Evolutionary conservation across 2,113 vertebrate genomes (phyloP).

Genomic region (Catagonus wagneri): DNA sequence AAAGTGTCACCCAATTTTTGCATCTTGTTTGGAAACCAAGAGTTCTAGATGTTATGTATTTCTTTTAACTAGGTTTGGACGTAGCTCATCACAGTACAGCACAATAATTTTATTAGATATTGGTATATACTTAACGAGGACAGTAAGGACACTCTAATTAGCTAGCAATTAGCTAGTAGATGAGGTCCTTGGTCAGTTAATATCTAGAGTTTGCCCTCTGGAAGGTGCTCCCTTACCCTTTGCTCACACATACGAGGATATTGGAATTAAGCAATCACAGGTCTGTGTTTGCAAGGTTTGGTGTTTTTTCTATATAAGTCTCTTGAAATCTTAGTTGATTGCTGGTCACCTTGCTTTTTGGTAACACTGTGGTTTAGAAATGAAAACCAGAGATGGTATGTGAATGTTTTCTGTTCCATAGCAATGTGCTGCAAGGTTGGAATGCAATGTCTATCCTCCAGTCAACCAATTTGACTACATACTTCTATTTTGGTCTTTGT

Average conservation of each 20-base stretch:
- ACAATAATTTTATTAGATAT: slow-evolving; percentile 27
- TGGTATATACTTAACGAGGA: neutral
- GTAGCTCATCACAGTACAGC: neutral
- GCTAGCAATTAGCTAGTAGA: neutral
- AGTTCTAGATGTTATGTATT: neutral
- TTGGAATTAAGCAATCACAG: neutral
- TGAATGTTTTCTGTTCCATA: slow-evolving; percentile 16
- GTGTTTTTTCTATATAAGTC: slow-evolving; percentile 7
- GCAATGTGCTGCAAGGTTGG: neutral
- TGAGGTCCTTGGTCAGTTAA: neutral
- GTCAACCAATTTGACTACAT: neutral
- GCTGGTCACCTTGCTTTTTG: neutral
- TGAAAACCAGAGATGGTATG: neutral
- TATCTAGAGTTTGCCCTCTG: slow-evolving; percentile 34
- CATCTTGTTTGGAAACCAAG: neutral
- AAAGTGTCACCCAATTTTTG: neutral
- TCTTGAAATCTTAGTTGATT: slow-evolving; percentile 39
- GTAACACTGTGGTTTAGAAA: slow-evolving; percentile 45
- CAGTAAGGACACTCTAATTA: neutral
- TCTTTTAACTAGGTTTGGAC: slow-evolving; percentile 1
- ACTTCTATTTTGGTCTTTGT: neutral
- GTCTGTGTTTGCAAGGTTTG: neutral
- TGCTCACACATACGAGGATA: neutral
- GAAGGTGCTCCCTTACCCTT: neutral
- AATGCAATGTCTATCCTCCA: neutral